Conservation (phyloP, 2,113 vertebrate species). For the Triplophysa siluroides region DNA sequence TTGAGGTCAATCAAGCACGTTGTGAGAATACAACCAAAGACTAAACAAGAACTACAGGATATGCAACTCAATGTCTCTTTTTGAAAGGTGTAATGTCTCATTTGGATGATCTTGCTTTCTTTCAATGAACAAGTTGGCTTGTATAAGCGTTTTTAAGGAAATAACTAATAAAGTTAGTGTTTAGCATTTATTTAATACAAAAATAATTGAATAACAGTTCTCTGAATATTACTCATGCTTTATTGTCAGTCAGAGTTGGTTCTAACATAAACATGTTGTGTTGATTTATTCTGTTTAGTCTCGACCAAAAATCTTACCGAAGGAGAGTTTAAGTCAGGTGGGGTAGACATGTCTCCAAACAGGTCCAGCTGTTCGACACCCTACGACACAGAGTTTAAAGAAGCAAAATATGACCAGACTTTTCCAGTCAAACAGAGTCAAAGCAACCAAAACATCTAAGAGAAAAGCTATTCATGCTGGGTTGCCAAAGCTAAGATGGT, state of each 20-base stretch:
- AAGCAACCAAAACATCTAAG: background rate
- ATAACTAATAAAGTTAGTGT: background rate
- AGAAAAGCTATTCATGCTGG: slow-evolving; percentile 6
- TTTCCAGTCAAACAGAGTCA: slow-evolving; percentile 19
- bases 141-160: background rate
- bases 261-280: background rate
- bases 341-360: slow-evolving; percentile 97
- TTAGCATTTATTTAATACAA: background rate
- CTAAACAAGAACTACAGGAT: slow-evolving; percentile 42
- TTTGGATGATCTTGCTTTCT: background rate
- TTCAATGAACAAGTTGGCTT: background rate
- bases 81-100: background rate
- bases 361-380: slow-evolving; percentile 88
- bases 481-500: background rate
- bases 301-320: slow-evolving; percentile 75
- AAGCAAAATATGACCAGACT: slow-evolving; percentile 7
- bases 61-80: slow-evolving; percentile 4
- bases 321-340: slow-evolving; percentile 86
- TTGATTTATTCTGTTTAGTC: slow-evolving; percentile 15
- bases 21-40: slow-evolving; percentile 7
- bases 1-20: slow-evolving; percentile 36
- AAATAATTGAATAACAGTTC: background rate
- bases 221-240: background rate
- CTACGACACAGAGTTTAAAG: slow-evolving; percentile 68
- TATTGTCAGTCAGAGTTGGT: background rate